Conservation (phyloP, 2,888 invertebrate genomes). For the Hedya salicella region DNA sequence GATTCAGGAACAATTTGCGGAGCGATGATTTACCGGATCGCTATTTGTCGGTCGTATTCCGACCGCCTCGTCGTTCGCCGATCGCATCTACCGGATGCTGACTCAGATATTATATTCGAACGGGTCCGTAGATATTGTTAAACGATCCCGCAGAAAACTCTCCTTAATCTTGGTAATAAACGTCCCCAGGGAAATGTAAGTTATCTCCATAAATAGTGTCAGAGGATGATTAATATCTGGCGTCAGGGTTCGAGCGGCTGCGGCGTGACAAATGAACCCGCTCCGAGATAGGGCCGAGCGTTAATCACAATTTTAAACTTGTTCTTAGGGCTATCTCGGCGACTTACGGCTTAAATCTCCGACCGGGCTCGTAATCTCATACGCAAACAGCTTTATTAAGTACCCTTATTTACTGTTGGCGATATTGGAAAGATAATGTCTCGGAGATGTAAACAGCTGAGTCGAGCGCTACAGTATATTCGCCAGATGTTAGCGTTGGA, state of each 20-base stretch:
- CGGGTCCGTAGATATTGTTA: conserved; percentile 45
- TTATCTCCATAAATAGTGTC: conserved; percentile 67
- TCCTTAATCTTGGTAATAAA: conserved; percentile 56
- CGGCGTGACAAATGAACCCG: conserved; percentile 63
- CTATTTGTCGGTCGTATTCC: conserved; percentile 58
- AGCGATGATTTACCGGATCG: conserved; percentile 65
- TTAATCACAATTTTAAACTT: conserved; percentile 61
- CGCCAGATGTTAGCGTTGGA: conserved; percentile 28
- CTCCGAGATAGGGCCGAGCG: conserved; percentile 47
- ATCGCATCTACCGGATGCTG: conserved; percentile 55
- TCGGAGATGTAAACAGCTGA: conserved; percentile 18
- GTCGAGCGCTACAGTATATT: conserved; percentile 47
- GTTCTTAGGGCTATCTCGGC: conserved; percentile 48
- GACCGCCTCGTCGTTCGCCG: conserved; percentile 50
- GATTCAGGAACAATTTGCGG: conserved; percentile 49
- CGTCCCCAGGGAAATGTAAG: conserved; percentile 52
- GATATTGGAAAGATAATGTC: conserved; percentile 45
- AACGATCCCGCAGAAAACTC: conserved; percentile 50
- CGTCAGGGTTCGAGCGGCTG: conserved; percentile 56
- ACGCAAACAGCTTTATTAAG: conserved; percentile 53
- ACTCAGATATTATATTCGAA: conserved; percentile 59
- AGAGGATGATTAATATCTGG: conserved; percentile 62
- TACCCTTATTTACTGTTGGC: conserved; percentile 50
- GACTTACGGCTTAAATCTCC: conserved; percentile 47
- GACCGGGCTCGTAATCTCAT: conserved; percentile 50